A percentile compares a stretch with the other conserved stretches of the same genome.
Evolutionary conservation across 2,113 vertebrate species (phyloP).

Genomic region (Maccullochella peelii): DNA sequence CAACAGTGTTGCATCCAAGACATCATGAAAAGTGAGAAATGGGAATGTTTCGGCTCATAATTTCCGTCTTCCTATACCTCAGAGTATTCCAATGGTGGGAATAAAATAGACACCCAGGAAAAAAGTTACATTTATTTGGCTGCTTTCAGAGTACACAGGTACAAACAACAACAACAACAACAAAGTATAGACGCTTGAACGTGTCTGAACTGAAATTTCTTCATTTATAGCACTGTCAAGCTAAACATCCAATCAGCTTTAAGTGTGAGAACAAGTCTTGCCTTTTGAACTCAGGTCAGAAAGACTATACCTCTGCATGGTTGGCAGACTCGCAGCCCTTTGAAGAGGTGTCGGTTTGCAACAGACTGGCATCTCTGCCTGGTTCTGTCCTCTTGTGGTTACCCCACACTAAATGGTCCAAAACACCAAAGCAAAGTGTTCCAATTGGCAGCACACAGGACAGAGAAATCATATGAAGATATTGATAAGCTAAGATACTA

Average conservation of each 20-base stretch:
- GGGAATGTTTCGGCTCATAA: conserved; percentile 35
- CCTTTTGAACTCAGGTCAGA: conserved; percentile 63
- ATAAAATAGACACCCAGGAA: conserved; percentile 28
- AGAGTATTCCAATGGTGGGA: conserved; percentile 35
- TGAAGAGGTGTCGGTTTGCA: conserved; percentile 77
- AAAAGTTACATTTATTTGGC: conserved; percentile 14
- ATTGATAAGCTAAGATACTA: conserved; percentile 38
- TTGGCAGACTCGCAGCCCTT: conserved; percentile 63
- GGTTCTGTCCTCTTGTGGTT: conserved; percentile 60
- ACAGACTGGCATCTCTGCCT: conserved; percentile 59
- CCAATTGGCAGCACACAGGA: conserved; percentile 26
- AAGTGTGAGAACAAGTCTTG: conserved; percentile 42
- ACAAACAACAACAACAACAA: background rate
- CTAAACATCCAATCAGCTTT: conserved; percentile 44
- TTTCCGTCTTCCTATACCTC: conserved; percentile 31
- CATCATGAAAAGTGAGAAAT: conserved; percentile 42
- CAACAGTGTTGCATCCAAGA: conserved; percentile 33
- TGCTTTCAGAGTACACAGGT: conserved; percentile 15
- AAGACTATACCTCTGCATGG: conserved; percentile 58
- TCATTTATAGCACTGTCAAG: conserved; percentile 22
- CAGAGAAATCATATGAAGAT: background rate
- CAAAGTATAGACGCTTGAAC: background rate
- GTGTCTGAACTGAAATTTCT: conserved; percentile 24
- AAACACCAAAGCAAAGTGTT: conserved; percentile 56
- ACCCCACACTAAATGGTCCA: conserved; percentile 58